phyloP scores from a whole-genome alignment of 2,797 vertebrate species.

The Glyptemys insculpta region DNA sequence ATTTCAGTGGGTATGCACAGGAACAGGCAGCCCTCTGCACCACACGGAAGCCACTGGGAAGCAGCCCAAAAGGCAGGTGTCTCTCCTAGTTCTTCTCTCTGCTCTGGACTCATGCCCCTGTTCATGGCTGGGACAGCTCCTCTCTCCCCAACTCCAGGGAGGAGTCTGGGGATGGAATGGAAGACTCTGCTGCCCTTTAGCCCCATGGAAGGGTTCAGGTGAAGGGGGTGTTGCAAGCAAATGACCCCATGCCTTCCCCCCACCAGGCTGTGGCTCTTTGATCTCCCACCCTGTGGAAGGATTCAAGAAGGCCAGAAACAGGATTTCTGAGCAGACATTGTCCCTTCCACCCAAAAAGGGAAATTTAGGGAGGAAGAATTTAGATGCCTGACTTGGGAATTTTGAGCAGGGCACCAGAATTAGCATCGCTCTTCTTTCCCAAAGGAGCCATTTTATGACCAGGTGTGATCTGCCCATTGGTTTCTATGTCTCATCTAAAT shows the following conservation, averaged over 20 bases:
- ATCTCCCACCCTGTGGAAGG: neutral
- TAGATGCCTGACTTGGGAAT: neutral
- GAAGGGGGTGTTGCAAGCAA: neutral
- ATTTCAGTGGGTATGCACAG: neutral
- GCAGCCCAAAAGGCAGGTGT: neutral
- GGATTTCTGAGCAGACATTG: neutral
- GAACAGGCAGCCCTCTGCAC: neutral
- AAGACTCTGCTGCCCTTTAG: neutral
- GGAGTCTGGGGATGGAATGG: neutral
- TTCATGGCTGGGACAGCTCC: neutral
- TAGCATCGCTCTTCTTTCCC: neutral
- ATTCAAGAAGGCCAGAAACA: neutral
- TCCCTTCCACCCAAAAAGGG: neutral
- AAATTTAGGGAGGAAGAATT: neutral
- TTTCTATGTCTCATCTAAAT: neutral
- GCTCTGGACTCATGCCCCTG: neutral
- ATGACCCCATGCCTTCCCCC: neutral
- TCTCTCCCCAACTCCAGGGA: neutral
- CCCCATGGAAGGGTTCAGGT: neutral
- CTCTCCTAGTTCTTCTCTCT: neutral
- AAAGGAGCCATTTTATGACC: neutral
- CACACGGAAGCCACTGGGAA: neutral
- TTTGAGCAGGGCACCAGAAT: neutral
- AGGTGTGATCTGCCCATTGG: neutral
- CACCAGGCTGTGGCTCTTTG: no score